Evolutionary conservation across 2,797 vertebrate genomes (phyloP).

Genomic region (Oceanodroma leucorhoa): DNA sequence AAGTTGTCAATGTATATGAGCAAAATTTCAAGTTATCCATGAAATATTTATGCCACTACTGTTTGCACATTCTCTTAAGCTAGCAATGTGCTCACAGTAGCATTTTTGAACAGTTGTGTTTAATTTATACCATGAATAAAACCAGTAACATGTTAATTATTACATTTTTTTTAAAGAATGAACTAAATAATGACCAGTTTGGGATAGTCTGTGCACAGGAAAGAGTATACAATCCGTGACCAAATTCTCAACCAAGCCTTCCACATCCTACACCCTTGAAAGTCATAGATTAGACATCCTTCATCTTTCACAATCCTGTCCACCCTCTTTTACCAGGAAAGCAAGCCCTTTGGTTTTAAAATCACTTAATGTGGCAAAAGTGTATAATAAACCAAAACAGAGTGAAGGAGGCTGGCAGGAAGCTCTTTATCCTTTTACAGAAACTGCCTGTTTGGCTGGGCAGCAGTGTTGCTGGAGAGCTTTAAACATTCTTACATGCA

Average conservation of each 20-base stretch:
- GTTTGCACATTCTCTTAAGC: not conserved
- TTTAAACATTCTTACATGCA: constrained; percentile 15
- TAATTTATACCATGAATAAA: not conserved
- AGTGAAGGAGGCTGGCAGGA: constrained; percentile 52
- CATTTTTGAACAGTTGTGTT: not conserved
- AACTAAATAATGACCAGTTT: not conserved
- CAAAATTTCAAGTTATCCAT: not conserved
- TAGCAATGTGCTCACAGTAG: not conserved
- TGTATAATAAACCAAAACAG: constrained; percentile 29
- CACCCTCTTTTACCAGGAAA: constrained; percentile 51
- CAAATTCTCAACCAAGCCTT: not conserved
- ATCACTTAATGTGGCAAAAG: constrained; percentile 53
- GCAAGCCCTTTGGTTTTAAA: constrained; percentile 41
- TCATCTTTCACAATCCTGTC: constrained; percentile 1
- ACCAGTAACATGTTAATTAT: not conserved
- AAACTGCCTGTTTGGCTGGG: constrained; percentile 56
- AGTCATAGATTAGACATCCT: not conserved
- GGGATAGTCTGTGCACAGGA: not conserved
- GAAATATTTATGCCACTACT: not conserved
- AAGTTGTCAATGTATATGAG: not conserved
- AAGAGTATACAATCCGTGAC: not conserved
- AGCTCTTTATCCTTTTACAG: constrained; percentile 51
- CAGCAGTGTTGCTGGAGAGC: constrained; percentile 25
- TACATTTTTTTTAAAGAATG: not conserved
- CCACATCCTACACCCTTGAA: not conserved